Conservation (phyloP, 2,888 invertebrate species). For the Schizotus pectinicornis region DNA sequence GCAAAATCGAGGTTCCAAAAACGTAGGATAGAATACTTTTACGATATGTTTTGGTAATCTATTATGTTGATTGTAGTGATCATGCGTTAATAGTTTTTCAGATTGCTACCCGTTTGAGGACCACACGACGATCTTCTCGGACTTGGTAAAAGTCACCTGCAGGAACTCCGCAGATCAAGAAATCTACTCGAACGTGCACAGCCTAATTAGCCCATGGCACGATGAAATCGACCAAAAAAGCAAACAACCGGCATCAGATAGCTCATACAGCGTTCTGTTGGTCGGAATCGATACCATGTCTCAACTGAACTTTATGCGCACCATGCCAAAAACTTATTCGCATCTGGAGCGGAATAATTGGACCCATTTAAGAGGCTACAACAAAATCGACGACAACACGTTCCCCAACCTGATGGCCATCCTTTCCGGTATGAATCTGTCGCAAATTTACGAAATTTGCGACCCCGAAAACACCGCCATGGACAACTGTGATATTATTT, state of each 20-base stretch:
- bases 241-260: conserved; percentile 38
- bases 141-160: conserved; percentile 63
- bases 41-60: neutral
- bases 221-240: conserved; percentile 29
- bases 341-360: conserved; percentile 65
- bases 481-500: conserved; percentile 76
- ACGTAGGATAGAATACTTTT: too few species aligned
- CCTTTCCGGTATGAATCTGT: conserved; percentile 68
- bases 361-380: conserved; percentile 53
- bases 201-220: conserved; percentile 53
- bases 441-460: conserved; percentile 59
- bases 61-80: neutral
- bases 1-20: too few species aligned
- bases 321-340: conserved; percentile 74
- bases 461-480: conserved; percentile 62
- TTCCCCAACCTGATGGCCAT: conserved; percentile 89
- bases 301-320: conserved; percentile 73
- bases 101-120: conserved; percentile 58
- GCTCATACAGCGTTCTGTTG: conserved; percentile 71
- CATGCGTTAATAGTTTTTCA: conserved; percentile 41
- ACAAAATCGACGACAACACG: conserved; percentile 85
- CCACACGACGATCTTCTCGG: conserved; percentile 53
- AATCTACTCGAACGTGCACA: conserved; percentile 63
- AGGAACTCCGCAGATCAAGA: conserved; percentile 32
- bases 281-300: conserved; percentile 89